Evolutionary conservation across 1,140 invertebrate genomes (phyloP), one percentile per base, ranked within the genome.

Genomic region (Caerostris darwini): DNA sequence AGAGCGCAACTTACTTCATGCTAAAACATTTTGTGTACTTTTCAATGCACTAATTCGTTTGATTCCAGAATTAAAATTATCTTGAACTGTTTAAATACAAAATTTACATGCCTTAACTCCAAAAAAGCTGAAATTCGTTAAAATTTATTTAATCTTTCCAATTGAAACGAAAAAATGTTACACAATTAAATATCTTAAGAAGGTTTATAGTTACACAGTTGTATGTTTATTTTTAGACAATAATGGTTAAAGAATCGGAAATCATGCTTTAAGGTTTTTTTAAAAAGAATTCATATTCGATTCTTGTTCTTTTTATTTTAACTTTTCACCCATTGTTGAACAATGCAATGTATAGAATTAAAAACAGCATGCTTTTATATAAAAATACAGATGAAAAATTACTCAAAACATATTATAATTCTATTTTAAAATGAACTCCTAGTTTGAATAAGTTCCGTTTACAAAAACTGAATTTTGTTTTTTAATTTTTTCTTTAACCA

Each of bases 1-100:
- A 69, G 69, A 94, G 92, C 83, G 81, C 92, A 81, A 87, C 17
- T 77, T n/a, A 85, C 83, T 85, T 85, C 57, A 58, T 58, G 53
- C 56, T 85, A 85, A 85, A 57, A 85, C 17, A 85, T 57, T 58
- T 85, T 85, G 57, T 85, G 83, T 57, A 59, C 83, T 85, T 85
- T 85, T 83, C 82, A 58, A 57, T 83, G 82, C 54, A 83, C n/a
- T 83, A 7, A 83, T 57, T 57, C 53, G 34, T 53, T 77, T 53
- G 53, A 3, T 50, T 53, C 12, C 34, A 5, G 14, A 50, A 34
- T 50, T 77, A 77, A 53, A 50, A 34, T 50, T 77, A 34, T 53
- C 50, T 50, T 50, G 10, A 50, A 64, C 12, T 17, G 17, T 14
- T 64, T 64, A 17, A 64, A 64, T 64, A 5, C 50, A 77, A 77